phyloP scores from a whole-genome alignment of 2,113 vertebrate genomes.

The Nipponia nippon region DNA sequence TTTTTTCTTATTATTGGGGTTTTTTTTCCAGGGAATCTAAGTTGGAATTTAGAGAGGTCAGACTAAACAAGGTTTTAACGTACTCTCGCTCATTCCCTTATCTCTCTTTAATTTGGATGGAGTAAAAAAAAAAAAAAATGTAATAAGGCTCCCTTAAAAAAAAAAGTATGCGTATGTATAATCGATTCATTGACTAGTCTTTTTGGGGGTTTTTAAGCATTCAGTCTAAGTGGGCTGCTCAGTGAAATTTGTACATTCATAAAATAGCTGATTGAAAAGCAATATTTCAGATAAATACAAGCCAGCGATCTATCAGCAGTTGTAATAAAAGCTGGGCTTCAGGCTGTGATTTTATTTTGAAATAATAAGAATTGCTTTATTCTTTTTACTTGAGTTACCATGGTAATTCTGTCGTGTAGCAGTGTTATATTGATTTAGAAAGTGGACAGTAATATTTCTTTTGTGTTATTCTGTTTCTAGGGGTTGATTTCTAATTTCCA shows the following conservation, averaged over 20 bases:
- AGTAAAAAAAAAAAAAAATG: background rate
- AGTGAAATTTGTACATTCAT: slow-evolving; percentile 91
- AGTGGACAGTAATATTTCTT: slow-evolving; percentile 99
- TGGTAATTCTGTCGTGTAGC: slow-evolving; percentile 98
- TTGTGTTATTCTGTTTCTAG: slow-evolving; percentile 97
- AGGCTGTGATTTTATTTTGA: slow-evolving; percentile 98
- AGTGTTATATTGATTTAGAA: slow-evolving; percentile 99
- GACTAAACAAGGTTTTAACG: slow-evolving; percentile 36
- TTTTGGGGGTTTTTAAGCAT: slow-evolving; percentile 78
- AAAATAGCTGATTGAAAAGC: slow-evolving; percentile 95
- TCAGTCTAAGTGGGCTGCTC: slow-evolving; percentile 85
- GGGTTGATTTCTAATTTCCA: slow-evolving; percentile 99
- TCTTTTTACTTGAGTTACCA: slow-evolving; percentile 98
- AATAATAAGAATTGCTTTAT: slow-evolving; percentile 98
- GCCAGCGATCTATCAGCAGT: slow-evolving; percentile 90
- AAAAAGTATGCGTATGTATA: slow-evolving; percentile 18
- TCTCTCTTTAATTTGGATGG: background rate
- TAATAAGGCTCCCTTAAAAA: background rate
- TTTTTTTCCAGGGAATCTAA: background rate
- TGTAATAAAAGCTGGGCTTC: slow-evolving; percentile 98
- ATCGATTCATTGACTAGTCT: slow-evolving; percentile 79
- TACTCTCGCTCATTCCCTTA: background rate
- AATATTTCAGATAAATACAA: slow-evolving; percentile 96
- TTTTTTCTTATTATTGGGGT: background rate
- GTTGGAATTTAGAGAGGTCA: background rate